Base-by-base conservation (phyloP, 2,797 vertebrate genomes). In the Geotrypetes seraphini region DNA sequence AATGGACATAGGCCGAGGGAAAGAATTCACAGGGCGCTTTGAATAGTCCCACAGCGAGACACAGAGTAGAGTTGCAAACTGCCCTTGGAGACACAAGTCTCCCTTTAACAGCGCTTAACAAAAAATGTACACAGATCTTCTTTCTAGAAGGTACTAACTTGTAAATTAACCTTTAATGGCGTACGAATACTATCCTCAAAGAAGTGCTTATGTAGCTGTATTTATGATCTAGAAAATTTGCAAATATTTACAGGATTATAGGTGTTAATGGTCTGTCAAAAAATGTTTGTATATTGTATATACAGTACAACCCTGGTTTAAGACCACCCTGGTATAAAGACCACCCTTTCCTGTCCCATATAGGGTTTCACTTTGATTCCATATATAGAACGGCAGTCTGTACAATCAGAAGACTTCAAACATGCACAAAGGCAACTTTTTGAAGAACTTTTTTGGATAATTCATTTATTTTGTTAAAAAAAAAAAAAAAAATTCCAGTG, bases 201-300 rank as follows among this genome's bases (percentile, higher is more conserved):
- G 72, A 75, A 66, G 74, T 78, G 79, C 77, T 78, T 81, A 81
- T 79, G 69, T 63, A 73, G 71, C 63, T 74, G 78, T 83, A 83
- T 80, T 82, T 79, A 83, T 78, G 76, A 78, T 81, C 80, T 81
- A 78, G 78, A 78, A 82, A 81, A 83, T 74, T n/a, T 78, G 78
- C 79, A 85, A 85, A 83, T 83, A 83, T 85, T 85, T 85, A 85
- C 75, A 79, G 80, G 79, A 85, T 83, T 80, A 79, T 80, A 83
- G 80, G 82, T 83, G 80, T 83, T 83, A 85, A 83, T 79, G 76
- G 78, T 78, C 80, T 83, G 79, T 83, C 80, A 81, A 76, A 33
- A 81, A 81, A 79, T 83, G 79, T 85, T 83, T 85, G 79, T 83
- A 79, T 79, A 81, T 79, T 79, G 78, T 75, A 81, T 76, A 79